A percentile compares a stretch with the other conserved stretches of the same genome.
Evolutionary conservation across 2,888 invertebrate species (phyloP).

Genomic region (Anarsia innoxiella): DNA sequence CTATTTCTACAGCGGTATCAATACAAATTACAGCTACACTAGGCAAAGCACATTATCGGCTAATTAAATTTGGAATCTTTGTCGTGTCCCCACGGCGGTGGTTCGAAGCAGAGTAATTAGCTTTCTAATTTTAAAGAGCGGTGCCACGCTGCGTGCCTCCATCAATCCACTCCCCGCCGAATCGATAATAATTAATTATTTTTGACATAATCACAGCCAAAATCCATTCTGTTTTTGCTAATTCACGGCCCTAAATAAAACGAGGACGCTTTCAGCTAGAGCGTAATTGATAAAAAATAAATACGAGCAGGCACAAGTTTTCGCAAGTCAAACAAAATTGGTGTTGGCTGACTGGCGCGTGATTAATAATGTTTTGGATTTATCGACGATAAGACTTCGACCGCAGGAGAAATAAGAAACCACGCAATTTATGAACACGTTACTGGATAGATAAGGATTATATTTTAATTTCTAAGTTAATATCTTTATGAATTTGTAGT

Average conservation of each 20-base stretch:
- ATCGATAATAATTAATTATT: constrained; percentile 84
- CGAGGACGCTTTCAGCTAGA: constrained; percentile 63
- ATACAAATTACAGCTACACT: no score
- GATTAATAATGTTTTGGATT: constrained; percentile 53
- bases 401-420: no score
- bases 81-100: constrained; percentile 39
- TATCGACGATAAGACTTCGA: constrained; percentile 22
- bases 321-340: constrained; percentile 65
- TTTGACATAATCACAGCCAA: constrained; percentile 81
- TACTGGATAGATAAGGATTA: no score
- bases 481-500: no score
- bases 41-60: no score
- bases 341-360: constrained; percentile 41
- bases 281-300: constrained; percentile 74
- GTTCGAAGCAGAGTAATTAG: constrained; percentile 61
- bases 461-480: no score
- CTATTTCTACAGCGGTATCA: no score
- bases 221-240: constrained; percentile 81
- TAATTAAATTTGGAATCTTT: constrained; percentile 26
- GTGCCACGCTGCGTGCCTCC: constrained; percentile 44
- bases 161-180: constrained; percentile 65
- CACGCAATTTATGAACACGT: no score
- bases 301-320: constrained; percentile 60
- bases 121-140: constrained; percentile 66
- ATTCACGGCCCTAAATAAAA: constrained; percentile 79